Base-by-base conservation (phyloP, 2,888 invertebrate genomes). In the Lucinisca nassula region DNA sequence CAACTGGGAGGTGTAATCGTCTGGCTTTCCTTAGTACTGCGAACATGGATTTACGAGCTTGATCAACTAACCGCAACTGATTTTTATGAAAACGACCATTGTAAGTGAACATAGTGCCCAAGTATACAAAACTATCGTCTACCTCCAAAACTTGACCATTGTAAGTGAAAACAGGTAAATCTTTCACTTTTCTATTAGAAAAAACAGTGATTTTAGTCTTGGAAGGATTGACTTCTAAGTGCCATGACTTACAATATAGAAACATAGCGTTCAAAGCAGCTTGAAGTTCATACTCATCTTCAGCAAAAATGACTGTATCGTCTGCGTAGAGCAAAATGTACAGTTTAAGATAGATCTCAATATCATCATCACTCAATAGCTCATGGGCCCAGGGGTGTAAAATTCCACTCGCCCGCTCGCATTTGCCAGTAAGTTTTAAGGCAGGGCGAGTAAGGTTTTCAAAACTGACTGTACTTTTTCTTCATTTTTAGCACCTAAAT, bases 291-390 rank as follows among this genome's bases (percentile, higher is more conserved):
- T 30, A 27, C 38, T 61, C 77, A n/a, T 67, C 40, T 67, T 79
- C 79, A n/a, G 79, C 84, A 74, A 76, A 79, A 27, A 67, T 75
- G 8, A 76, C 79, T 35, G 79, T 84, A 40, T 61, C 79, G 76
- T 79, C 76, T n/a, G 79, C 79, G 70, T 79, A 79, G 3, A 84
- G 74, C 27, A 84, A 73, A 21, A 84, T 32, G 37, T 61, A 79
- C 58, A 84, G 74, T 32, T 70, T 79, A 37, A 79, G 79, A 55
- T 77, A 73, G 49, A 84, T 75, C 30, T 73, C 75, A 32, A 79
- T 45, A 38, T 70, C 55, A 72, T 83, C 83, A 78, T 55, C 72
- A 70, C 77, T 72, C 27, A 75, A 61, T 2, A 61, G 8, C 37
- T n/a, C 21, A 24, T 32, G 14, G 24, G 61, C 32, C 40, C 17